A percentile compares a stretch with the other conserved stretches of the same genome.
Conservation (phyloP, 1,140 invertebrate species). For the Cydia pomonella region DNA sequence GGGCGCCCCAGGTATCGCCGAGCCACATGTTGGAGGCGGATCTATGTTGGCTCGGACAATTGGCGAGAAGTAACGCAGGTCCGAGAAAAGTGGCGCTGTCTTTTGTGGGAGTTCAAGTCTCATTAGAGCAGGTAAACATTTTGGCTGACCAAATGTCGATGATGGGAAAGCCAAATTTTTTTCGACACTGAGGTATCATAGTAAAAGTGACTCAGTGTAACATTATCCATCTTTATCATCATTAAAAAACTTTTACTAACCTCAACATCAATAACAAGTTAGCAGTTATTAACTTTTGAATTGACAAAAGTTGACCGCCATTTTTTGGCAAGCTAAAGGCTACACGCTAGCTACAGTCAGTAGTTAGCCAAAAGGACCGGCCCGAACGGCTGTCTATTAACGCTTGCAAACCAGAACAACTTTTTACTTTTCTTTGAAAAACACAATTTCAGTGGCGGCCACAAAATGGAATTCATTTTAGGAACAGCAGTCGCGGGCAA, state of each 20-base stretch:
- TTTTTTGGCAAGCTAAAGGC: slow-evolving; percentile 10
- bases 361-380: slow-evolving; percentile 19
- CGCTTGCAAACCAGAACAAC: background rate
- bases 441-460: slow-evolving; percentile 4
- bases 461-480: slow-evolving; percentile 17
- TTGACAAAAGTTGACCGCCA: slow-evolving; percentile 19
- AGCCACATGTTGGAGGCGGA: no score
- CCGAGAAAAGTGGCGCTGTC: no score
- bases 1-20: no score
- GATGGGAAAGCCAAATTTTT: no score
- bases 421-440: slow-evolving; percentile 33
- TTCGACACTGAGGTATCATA: no score
- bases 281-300: background rate
- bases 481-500: slow-evolving; percentile 11
- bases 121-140: no score
- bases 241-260: slow-evolving; percentile 1
- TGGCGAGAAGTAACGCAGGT: no score
- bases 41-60: no score
- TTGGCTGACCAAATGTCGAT: no score
- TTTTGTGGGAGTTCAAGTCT: no score
- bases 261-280: background rate
- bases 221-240: no score
- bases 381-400: slow-evolving; percentile 27
- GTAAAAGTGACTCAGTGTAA: no score
- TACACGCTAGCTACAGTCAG: background rate